Evolutionary conservation across 2,797 vertebrate genomes (phyloP), one percentile per base, ranked within the genome.

Genomic region (Cynodonichthys magdalenae): DNA sequence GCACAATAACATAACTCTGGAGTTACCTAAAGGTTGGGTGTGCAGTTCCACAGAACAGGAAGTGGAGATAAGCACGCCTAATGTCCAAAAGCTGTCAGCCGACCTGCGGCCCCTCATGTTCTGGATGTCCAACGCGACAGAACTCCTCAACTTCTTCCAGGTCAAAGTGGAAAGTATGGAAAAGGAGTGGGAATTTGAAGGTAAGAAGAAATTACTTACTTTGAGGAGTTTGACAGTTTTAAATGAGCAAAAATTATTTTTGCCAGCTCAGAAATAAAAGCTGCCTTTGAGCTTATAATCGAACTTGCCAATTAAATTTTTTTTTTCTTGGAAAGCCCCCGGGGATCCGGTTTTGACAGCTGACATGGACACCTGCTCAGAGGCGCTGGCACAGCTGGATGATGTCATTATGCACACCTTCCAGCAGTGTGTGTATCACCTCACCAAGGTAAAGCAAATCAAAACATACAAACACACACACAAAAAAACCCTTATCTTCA

Each of bases 341-440:
- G 92, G 93, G 49, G 96, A 96, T 80, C 94, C 95, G 5, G 85
- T 95, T 81, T 87, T 97, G 75, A 94, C 93, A 53, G 93, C 92
- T 66, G 96, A 97, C 87, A 92, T 97, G 93, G 96, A 97, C 91
- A 92, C 92, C 36, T 96, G 96, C 77, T 96, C 96, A 1, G 96
- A 98, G 72, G 95, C 96, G 14, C 89, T 97, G 90, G 95, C 93
- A 1, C 94, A 95, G 82, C 93, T 98, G 71, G 96, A 97, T 86
- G 96, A 97, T 60, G 94, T 97, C 88, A 97, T 98, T 63, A 97
- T 97, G 96, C 96, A 96, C 78, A 98, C 96, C 20, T 98, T 98
- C 86, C 96, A 98, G 86, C 96, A 97, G 88, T 97, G 95, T 50
- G 96, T 98, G 58, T 98, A 98, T 82, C 96, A 98, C 89, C 93